These are phyloP conservation scores for Corythornis cristatus DNA, from an alignment of 2,113 vertebrate genomes.

Conservation along the genomic window DNA sequence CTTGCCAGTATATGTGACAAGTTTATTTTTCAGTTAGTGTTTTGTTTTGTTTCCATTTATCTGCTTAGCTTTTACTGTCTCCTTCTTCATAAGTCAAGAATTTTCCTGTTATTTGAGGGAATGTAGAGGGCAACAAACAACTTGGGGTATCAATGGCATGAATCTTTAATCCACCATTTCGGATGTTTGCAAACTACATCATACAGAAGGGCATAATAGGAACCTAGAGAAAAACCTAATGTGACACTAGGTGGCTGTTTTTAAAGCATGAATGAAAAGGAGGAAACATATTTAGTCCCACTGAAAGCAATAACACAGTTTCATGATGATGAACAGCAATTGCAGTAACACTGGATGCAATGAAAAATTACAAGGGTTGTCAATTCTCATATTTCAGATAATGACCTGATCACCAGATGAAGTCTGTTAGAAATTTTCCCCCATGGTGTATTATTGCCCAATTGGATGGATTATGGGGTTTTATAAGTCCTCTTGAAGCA, in stretches of 20 bases:
- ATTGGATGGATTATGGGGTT: not conserved
- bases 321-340: not conserved
- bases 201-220: not conserved
- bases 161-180: not conserved
- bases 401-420: not conserved
- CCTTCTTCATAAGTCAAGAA: not conserved
- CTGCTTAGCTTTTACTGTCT: not conserved
- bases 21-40: not conserved
- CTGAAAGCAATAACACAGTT: constrained; percentile 14
- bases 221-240: not conserved
- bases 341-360: not conserved
- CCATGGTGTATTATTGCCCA: not conserved
- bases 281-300: constrained; percentile 5
- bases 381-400: constrained; percentile 15
- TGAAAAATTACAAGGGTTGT: constrained; percentile 40
- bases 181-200: not conserved
- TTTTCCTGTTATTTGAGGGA: not conserved
- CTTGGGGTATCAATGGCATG: not conserved
- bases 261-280: not conserved
- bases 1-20: not conserved
- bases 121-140: not conserved
- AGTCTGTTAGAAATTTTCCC: not conserved
- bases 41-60: not conserved
- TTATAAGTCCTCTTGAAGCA: not conserved
- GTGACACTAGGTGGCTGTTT: not conserved